Evolutionary conservation across 2,113 vertebrate species (phyloP).

Genomic region (Tinamus guttatus): DNA sequence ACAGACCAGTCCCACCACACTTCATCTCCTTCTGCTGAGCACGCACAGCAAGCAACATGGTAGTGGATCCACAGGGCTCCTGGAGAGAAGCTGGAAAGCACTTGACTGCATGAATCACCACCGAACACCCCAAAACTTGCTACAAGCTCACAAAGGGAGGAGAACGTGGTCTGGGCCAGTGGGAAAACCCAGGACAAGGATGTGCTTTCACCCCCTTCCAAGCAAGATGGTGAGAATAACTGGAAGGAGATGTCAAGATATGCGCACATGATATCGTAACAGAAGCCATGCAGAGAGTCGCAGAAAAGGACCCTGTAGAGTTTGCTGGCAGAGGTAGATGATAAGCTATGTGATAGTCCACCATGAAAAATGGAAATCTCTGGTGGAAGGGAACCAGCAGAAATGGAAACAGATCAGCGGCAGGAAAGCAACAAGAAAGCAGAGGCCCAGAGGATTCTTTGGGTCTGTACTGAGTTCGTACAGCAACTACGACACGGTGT

Average conservation of each 20-base stretch:
- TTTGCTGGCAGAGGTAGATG: not conserved
- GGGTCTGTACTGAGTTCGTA: not conserved
- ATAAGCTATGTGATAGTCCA: not conserved
- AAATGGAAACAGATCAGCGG: not conserved
- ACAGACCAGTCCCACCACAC: not conserved
- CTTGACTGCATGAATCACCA: not conserved
- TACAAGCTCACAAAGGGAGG: not conserved
- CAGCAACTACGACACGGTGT: not conserved
- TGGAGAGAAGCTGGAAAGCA: not conserved
- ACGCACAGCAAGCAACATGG: not conserved
- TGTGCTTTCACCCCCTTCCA: not conserved
- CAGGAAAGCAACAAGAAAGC: not conserved
- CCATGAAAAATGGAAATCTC: not conserved
- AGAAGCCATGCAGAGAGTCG: not conserved
- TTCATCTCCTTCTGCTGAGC: not conserved
- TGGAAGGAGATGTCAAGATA: not conserved
- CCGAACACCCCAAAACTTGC: not conserved
- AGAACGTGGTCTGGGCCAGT: not conserved
- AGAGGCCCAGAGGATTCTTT: not conserved
- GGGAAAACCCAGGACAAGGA: not conserved
- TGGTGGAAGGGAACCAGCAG: not conserved
- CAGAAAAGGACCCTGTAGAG: accelerated
- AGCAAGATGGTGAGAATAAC: not conserved
- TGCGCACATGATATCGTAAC: not conserved
- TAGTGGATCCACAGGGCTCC: not conserved